Conservation (phyloP, 2,113 vertebrate genomes). For the Hydropotes inermis region DNA sequence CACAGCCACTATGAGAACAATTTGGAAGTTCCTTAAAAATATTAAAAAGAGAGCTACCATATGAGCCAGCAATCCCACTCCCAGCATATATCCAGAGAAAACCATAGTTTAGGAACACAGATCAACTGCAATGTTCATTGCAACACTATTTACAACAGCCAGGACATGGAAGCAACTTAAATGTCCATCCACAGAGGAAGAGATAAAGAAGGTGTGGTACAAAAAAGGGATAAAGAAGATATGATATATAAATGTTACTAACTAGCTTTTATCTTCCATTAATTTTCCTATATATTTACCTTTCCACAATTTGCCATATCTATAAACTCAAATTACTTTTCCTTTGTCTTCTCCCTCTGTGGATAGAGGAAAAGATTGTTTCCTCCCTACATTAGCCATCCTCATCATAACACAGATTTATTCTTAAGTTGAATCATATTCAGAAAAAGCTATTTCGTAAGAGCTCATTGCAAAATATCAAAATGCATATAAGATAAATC, state of each 20-base stretch:
- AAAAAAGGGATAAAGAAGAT: background rate
- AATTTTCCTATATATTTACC: background rate
- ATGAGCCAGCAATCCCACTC: background rate
- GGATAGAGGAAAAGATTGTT: background rate
- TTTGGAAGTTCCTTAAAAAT: background rate
- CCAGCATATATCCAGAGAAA: background rate
- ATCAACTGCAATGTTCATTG: background rate
- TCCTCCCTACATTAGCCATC: background rate
- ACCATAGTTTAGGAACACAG: background rate
- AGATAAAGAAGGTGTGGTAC: background rate
- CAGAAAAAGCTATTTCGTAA: background rate
- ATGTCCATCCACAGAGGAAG: background rate
- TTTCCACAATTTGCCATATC: background rate
- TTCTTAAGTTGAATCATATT: background rate
- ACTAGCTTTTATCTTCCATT: background rate
- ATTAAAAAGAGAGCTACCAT: background rate
- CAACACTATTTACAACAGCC: background rate
- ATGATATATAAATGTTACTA: background rate
- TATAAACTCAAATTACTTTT: background rate
- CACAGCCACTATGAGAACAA: background rate
- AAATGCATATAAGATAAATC: background rate
- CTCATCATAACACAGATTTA: background rate
- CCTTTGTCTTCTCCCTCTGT: background rate
- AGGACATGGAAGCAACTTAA: background rate
- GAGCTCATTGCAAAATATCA: constrained; percentile 8